Base-by-base conservation (phyloP, 2,113 vertebrate genomes). In the Stegostoma tigrinum region DNA sequence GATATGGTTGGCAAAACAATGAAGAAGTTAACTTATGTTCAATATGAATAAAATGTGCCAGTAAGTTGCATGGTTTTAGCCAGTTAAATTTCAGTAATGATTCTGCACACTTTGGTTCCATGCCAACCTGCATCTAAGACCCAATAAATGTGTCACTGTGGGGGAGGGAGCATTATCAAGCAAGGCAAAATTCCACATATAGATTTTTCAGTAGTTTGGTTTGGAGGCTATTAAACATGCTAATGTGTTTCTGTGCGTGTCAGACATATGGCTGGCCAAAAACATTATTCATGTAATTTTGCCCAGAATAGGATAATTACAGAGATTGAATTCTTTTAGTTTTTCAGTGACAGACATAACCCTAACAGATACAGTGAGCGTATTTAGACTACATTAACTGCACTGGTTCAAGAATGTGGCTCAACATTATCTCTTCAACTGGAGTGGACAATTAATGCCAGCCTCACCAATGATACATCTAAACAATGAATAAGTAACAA, bases 171-270 rank as follows among this genome's bases (percentile, higher is more conserved):
- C n/a, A 83, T 83, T 83, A 83, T 83, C 78, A 17, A 38, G 78
- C n/a, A 83, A 80, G 34, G 3, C 34, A 34, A 80, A 80, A 80
- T n/a, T 38, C 34, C 75, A 83, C n/a, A 19, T 83, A 17, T 42
- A 38, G 78, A 83, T 83, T 83, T 83, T 42, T 83, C 78, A 83
- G 78, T 83, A 83, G n/a, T 83, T 80, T 38, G 78, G n/a, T 42
- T 83, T 83, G n/a, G 78, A 83, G n/a, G 21, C n/a, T 83, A 83
- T 83, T 83, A 83, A 80, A 83, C n/a, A 83, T 83, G 78, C n/a
- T 83, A 83, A 83, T 83, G 78, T 83, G 78, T 83, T 83, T 83
- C n/a, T 83, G 78, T 83, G 78, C 78, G 5, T 83, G 19, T 83
- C 80, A 83, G 80, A 83, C 80, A 83, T 19, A 17, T 42, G 80